Evolutionary conservation across 1,140 invertebrate species (phyloP).

Genomic region (Bombus sylvicola): DNA sequence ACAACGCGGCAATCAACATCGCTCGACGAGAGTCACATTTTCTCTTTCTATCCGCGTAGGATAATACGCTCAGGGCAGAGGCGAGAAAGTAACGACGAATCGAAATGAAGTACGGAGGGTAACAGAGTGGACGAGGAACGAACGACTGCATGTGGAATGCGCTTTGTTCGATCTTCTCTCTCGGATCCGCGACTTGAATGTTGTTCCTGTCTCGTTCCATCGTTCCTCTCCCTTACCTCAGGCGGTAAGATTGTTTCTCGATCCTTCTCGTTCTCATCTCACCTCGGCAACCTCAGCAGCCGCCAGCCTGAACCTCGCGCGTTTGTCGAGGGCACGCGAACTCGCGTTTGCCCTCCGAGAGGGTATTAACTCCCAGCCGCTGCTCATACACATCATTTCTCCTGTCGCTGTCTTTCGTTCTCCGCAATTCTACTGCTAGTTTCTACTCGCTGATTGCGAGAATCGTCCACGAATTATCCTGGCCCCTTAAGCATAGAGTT

Average conservation of each 20-base stretch:
- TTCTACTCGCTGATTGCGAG: not conserved
- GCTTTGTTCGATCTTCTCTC: slow-evolving; percentile 76
- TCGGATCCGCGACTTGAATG: slow-evolving; percentile 3
- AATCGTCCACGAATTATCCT: not conserved
- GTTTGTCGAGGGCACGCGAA: slow-evolving; percentile 57
- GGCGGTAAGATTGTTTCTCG: slow-evolving; percentile 16
- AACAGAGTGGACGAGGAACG: slow-evolving; percentile 74
- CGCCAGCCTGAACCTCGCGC: slow-evolving; percentile 44
- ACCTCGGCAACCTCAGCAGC: slow-evolving; percentile 72
- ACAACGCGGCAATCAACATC: too few species aligned
- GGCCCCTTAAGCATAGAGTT: too few species aligned
- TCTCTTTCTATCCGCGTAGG: not conserved
- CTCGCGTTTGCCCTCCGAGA: slow-evolving; percentile 52
- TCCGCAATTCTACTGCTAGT: not conserved
- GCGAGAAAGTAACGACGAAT: slow-evolving; percentile 73
- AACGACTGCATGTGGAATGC: slow-evolving; percentile 77
- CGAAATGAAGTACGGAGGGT: slow-evolving; percentile 68
- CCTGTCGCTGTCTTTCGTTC: not conserved
- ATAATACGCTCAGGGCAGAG: slow-evolving; percentile 47
- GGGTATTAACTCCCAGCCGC: slow-evolving; percentile 48
- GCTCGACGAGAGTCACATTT: not conserved
- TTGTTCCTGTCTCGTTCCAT: slow-evolving; percentile 45
- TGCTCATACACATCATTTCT: slow-evolving; percentile 10
- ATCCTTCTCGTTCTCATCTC: slow-evolving; percentile 65
- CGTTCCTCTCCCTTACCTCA: slow-evolving; percentile 29